Conservation (phyloP, 1,140 invertebrate genomes). For the Bombus impatiens region DNA sequence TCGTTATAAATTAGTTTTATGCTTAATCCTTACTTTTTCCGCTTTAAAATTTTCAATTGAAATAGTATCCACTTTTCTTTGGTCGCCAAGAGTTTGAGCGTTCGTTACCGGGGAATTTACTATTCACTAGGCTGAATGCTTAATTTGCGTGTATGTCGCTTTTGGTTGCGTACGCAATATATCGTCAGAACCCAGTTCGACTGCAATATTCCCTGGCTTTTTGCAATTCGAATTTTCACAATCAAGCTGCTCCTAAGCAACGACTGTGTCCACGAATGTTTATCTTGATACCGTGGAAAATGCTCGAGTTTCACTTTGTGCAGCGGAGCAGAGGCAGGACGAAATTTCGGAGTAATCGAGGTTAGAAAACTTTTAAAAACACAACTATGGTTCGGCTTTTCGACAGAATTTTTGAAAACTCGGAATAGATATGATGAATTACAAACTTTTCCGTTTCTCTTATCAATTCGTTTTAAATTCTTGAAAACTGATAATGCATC, state of each 20-base stretch:
- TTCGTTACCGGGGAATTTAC: background rate
- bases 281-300: slow-evolving; percentile 42
- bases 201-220: slow-evolving; percentile 32
- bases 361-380: slow-evolving; percentile 30
- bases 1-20: too few species aligned
- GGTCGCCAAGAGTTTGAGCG: background rate
- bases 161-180: slow-evolving; percentile 34
- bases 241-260: slow-evolving; percentile 31
- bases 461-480: background rate
- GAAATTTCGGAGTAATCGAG: background rate
- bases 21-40: background rate
- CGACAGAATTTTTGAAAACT: background rate
- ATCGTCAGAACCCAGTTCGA: background rate
- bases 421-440: background rate
- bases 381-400: background rate
- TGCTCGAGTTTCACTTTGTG: background rate
- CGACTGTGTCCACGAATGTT: slow-evolving; percentile 29
- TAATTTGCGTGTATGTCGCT: slow-evolving; percentile 23
- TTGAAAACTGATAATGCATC: background rate
- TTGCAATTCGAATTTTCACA: slow-evolving; percentile 54
- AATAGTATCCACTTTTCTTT: background rate
- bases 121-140: slow-evolving; percentile 30
- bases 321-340: background rate
- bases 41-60: background rate
- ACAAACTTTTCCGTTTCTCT: background rate